Evolutionary conservation across 2,888 invertebrate species (phyloP).

Genomic region (Lasioglossum zephyrum): DNA sequence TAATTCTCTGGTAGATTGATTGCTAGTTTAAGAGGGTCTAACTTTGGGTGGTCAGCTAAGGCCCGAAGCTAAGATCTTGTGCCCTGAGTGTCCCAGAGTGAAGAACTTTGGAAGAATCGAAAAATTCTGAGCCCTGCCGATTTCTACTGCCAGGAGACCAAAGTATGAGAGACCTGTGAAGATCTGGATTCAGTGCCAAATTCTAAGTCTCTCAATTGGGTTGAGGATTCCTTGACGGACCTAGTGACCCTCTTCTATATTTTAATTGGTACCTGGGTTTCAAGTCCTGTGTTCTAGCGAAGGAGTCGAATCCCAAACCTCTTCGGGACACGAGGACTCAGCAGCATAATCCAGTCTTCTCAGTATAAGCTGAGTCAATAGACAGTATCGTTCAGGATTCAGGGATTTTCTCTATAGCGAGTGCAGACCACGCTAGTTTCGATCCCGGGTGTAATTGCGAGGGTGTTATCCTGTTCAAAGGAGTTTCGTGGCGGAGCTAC

Average conservation of each 20-base stretch:
- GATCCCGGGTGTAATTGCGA: not conserved
- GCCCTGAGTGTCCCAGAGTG: not conserved
- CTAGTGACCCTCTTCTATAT: too few relatives aligned
- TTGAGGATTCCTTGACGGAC: not conserved
- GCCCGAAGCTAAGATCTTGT: not conserved
- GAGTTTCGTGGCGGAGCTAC: not conserved
- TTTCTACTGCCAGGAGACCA: too few relatives aligned
- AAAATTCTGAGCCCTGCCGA: not conserved
- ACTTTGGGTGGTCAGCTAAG: not conserved
- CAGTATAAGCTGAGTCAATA: not conserved
- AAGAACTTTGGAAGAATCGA: not conserved
- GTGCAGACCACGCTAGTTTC: not conserved
- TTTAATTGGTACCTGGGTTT: not conserved
- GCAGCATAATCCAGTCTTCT: not conserved
- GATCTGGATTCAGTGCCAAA: not conserved
- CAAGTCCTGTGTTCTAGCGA: not conserved
- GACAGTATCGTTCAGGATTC: not conserved
- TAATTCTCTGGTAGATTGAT: too few relatives aligned
- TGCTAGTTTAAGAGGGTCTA: not conserved
- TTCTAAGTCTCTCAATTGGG: not conserved
- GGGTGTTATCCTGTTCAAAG: not conserved
- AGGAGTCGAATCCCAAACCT: not conserved
- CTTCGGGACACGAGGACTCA: not conserved
- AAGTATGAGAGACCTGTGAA: not conserved
- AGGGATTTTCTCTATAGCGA: not conserved